Evolutionary conservation across 2,113 vertebrate species (phyloP).

Genomic region (Erpornis zantholeuca): DNA sequence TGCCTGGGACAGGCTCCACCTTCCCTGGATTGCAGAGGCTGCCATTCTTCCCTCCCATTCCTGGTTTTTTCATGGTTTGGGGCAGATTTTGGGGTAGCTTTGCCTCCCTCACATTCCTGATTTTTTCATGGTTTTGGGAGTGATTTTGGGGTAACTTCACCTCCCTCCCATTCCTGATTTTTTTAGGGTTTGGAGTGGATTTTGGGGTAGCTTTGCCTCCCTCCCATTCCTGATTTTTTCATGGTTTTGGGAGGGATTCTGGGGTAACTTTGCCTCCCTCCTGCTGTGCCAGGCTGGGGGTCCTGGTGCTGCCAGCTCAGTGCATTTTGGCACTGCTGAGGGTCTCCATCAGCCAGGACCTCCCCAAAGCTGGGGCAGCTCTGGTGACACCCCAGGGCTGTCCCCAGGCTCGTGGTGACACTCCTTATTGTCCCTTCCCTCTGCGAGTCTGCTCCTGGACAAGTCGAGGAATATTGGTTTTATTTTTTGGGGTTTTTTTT

Average conservation of each 20-base stretch:
- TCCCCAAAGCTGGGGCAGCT: rapidly evolving
- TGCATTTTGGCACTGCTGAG: background rate
- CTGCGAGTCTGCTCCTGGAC: background rate
- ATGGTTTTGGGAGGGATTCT: background rate
- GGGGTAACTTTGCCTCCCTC: background rate
- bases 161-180: background rate
- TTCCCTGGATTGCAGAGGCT: too few species aligned
- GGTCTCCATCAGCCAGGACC: background rate
- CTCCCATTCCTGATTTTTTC: background rate
- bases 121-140: background rate
- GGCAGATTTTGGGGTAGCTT: background rate
- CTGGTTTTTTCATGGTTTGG: background rate
- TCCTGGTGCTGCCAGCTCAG: background rate
- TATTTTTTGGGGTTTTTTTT: background rate
- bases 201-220: background rate
- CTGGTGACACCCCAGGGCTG: rapidly evolving
- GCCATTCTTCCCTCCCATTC: background rate
- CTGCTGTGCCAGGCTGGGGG: background rate
- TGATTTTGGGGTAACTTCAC: background rate
- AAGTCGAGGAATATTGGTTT: background rate
- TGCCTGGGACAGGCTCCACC: too few species aligned
- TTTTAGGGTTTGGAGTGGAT: background rate
- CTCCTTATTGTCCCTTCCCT: too few species aligned
- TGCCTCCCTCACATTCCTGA: background rate
- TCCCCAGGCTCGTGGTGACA: background rate